A percentile compares a stretch with the other conserved stretches of the same genome.
Conservation (phyloP, 2,113 vertebrate genomes). For the Oryzias curvinotus region DNA sequence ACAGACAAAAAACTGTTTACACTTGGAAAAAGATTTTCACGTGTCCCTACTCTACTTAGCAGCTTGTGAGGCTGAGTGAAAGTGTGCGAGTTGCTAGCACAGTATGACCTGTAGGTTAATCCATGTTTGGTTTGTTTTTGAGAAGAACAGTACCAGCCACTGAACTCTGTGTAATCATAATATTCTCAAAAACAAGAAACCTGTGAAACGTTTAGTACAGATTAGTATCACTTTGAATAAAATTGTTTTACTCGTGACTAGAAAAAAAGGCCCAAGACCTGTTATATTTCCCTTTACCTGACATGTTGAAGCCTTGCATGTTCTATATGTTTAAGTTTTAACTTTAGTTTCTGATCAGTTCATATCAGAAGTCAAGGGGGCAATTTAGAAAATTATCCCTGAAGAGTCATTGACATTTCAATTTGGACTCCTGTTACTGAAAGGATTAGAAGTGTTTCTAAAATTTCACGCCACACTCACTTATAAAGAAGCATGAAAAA, state of each 20-base stretch:
- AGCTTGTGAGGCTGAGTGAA: slow-evolving; percentile 13
- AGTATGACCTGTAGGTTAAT: slow-evolving; percentile 42
- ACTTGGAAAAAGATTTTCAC: not conserved
- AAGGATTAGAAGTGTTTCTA: no score
- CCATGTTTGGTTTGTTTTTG: slow-evolving; percentile 47
- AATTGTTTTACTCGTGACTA: slow-evolving; percentile 21
- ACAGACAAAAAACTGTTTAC: slow-evolving; percentile 7
- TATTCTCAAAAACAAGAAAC: slow-evolving; percentile 24
- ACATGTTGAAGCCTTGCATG: not conserved
- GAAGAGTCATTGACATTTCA: no score
- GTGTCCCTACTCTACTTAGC: not conserved
- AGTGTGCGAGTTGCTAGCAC: slow-evolving; percentile 26
- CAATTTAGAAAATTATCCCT: no score
- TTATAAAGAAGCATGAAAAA: no score
- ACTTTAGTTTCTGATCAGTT: no score
- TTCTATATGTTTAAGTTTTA: no score
- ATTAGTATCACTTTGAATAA: slow-evolving; percentile 22
- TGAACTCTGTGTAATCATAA: slow-evolving; percentile 36
- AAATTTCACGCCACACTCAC: no score
- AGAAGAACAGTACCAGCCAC: slow-evolving; percentile 44
- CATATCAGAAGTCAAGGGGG: no score
- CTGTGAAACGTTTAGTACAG: slow-evolving; percentile 22
- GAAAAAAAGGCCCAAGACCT: slow-evolving; percentile 14
- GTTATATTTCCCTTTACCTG: slow-evolving; percentile 3
- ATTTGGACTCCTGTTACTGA: no score